Base-by-base conservation (phyloP, 1,140 invertebrate genomes). In the Ips nitidus region DNA sequence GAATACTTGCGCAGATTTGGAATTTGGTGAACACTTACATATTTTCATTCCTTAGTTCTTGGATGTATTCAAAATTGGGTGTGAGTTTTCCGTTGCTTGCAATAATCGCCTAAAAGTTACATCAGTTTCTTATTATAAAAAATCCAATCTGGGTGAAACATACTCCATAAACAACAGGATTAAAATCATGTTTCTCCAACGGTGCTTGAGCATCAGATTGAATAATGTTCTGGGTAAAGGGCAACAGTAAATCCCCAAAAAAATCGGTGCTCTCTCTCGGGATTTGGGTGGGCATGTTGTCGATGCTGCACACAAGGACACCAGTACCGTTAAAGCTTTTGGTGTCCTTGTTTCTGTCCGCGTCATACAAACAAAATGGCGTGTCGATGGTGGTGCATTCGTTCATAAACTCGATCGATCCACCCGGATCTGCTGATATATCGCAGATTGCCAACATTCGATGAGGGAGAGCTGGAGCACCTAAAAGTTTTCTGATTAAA, bases 311-410 rank as follows among this genome's bases (percentile, higher is more conserved):
- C 1, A 99, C 96, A 56, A 99, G 82, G 2, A 99, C 96, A 37
- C 98, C 98, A 0, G 94, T 91, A 2, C 97, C 97, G 82, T 94
- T 94, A 80, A 98, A 98, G 82, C 92, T 97, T 77, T 98, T 98
- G 0, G 90, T 95, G 72, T 98, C 94, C 79, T 97, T 97, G 78
- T 99, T 98, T 53, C 95, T 88, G 80, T 99, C 95, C 2, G 98
- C 97, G 82, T 99, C 97, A 79, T 99, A 99, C 0, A 99, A 85
- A 80, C 94, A 98, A 81, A 99, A 99, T 0, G 98, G 98, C 8
- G 94, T 98, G 78, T 99, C 98, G 60, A 99, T 99, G 0, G 97
- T 99, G 0, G 98, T 99, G 77, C 97, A 99, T 78, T 99, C 97
- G 76, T 97, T 97, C 97, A 99, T 99, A 77, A 99, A 99, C 83